These are phyloP conservation scores for Aphyosemion australe DNA, from an alignment of 2,113 vertebrate genomes.

Conservation along the genomic window DNA sequence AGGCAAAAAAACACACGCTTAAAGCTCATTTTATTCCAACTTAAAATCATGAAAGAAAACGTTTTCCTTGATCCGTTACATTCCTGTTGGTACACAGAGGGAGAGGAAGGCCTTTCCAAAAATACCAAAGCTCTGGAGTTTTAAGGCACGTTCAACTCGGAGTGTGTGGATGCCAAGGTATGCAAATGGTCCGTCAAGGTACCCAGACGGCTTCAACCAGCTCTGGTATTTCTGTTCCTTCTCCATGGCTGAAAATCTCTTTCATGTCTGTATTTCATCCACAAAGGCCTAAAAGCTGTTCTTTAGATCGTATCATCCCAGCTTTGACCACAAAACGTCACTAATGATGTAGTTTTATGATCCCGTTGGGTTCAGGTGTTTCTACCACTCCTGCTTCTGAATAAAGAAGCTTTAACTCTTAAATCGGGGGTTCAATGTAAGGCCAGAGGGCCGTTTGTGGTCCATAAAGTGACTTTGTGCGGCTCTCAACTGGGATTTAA, in stretches of 20 bases:
- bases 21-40: neutral
- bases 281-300: conserved; percentile 5
- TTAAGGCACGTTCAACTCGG: conserved; percentile 17
- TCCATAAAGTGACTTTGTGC: too few species aligned
- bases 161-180: conserved; percentile 51
- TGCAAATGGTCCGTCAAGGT: conserved; percentile 47
- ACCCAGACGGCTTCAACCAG: conserved; percentile 34
- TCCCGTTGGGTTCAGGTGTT: too few species aligned
- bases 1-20: neutral
- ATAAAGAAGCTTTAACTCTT: too few species aligned
- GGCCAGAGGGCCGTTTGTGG: too few species aligned
- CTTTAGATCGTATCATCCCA: neutral
- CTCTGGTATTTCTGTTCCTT: conserved; percentile 11
- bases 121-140: conserved; percentile 19
- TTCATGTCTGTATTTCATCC: conserved; percentile 17
- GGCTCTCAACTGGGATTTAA: too few species aligned
- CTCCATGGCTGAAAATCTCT: conserved; percentile 5
- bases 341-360: too few species aligned
- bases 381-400: too few species aligned
- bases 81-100: neutral
- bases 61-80: conserved; percentile 5
- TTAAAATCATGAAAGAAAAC: neutral
- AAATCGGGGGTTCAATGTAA: too few species aligned
- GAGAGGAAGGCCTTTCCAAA: conserved; percentile 14
- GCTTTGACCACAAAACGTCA: too few species aligned